Evolutionary conservation across 2,113 vertebrate genomes (phyloP), one percentile per base, ranked within the genome.

Genomic region (Cathartes aura): DNA sequence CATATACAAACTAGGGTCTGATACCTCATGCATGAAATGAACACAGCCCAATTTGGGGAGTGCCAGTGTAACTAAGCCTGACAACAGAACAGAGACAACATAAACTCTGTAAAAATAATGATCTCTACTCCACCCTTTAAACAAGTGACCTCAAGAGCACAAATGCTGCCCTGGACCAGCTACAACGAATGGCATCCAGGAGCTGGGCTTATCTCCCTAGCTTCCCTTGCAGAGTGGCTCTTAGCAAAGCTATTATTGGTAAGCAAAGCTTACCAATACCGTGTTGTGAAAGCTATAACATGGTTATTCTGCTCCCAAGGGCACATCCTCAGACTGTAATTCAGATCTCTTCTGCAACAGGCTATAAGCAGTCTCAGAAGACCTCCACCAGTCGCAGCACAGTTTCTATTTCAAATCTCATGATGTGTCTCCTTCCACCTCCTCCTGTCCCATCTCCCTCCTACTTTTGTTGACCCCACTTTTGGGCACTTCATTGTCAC

Each of bases 81-180:
- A 95, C 90, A 95, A 92, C 70, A 91, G 81, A 82, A 81, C 43
- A 92, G 64, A 84, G 86, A 85, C 87, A 85, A 70, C 70, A 80
- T 59, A 90, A 89, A 75, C 73, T 66, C 78, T 93, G 73, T 66
- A 71, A 92, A 95, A 93, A 91, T 48, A 89, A 56, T 58, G 32
- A 84, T 72, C 73, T 58, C 43, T 42, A 30, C 94, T 95, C 94
- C 94, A 93, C 87, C 87, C 91, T 82, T 96, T 75, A 79, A 93
- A 85, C 17, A 87, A 93, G 45, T 3, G 22, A 72, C 48, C 59
- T 89, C 83, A 91, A 59, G 60, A 87, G 70, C 52, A 84, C 4
- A 24, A 95, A 82, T 1, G 6, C 56, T 86, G 21, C 8, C 26
- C 48, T 56, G 43, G 76, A 84, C 40, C 19, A 87, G 68, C 59